These are phyloP conservation scores for Pachycephus smyrnensis DNA, from an alignment of 2,888 invertebrate species.

Conservation along the genomic window DNA sequence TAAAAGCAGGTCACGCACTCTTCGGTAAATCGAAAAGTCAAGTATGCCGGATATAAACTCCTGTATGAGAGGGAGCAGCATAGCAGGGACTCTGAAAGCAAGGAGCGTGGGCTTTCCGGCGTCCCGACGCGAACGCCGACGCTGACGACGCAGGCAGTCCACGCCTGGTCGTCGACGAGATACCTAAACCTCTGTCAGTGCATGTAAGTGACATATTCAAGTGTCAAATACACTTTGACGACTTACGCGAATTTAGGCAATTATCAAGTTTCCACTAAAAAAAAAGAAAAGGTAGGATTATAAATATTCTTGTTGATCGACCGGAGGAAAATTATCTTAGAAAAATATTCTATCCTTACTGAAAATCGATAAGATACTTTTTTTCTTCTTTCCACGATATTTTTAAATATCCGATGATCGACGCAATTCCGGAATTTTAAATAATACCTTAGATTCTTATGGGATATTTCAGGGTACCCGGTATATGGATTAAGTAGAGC, in stretches of 20 bases:
- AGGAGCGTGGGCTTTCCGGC: slow-evolving; percentile 12
- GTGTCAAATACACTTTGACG: not conserved
- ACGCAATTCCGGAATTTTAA: not conserved
- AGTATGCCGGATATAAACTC: slow-evolving; percentile 19
- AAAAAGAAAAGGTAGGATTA: not conserved
- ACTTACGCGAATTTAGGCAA: not conserved
- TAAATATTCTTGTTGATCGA: not conserved
- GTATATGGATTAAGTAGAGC: not conserved
- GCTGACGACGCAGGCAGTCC: slow-evolving; percentile 37
- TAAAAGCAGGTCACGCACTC: not conserved
- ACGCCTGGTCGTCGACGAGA: slow-evolving; percentile 47
- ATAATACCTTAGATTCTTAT: not conserved
- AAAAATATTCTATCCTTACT: not conserved
- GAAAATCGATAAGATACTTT: not conserved
- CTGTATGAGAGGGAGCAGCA: slow-evolving; percentile 20
- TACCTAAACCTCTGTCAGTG: slow-evolving; percentile 38
- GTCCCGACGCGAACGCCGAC: slow-evolving; percentile 17
- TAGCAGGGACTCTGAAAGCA: slow-evolving; percentile 8
- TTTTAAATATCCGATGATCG: not conserved
- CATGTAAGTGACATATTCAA: slow-evolving; percentile 38
- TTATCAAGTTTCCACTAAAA: not conserved
- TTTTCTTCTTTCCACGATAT: not conserved
- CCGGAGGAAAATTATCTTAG: not conserved
- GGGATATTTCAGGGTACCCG: not conserved
- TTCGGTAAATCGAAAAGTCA: slow-evolving; percentile 10